phyloP scores from a whole-genome alignment of 2,888 invertebrate genomes.

The Gasteruption jaculator region DNA sequence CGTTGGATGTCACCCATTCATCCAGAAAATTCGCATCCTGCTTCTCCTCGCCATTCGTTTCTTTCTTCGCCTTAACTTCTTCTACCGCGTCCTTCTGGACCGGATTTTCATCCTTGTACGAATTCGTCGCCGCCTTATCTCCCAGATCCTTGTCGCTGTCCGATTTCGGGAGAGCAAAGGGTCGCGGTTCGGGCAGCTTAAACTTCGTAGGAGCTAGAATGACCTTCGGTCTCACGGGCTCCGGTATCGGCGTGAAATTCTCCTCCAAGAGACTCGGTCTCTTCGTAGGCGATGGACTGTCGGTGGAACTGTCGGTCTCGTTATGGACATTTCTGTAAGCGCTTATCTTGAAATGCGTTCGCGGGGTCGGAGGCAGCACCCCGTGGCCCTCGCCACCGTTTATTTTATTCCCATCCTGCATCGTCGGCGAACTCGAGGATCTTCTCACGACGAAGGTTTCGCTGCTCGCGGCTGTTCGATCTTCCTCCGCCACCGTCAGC shows the following conservation, averaged over 20 bases:
- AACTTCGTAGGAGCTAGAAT: slow-evolving; percentile 24
- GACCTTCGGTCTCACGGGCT: slow-evolving; percentile 4
- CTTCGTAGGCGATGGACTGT: slow-evolving; percentile 19
- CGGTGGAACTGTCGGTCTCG: slow-evolving; percentile 21
- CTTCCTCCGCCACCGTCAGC: slow-evolving; percentile 8
- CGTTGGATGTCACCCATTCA: too few relatives aligned
- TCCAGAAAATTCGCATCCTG: background rate
- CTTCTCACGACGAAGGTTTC: slow-evolving; percentile 19
- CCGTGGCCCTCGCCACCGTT: slow-evolving; percentile 9
- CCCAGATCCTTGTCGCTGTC: background rate
- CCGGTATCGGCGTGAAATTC: background rate
- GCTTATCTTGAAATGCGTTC: slow-evolving; percentile 12
- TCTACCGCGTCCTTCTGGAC: too few relatives aligned
- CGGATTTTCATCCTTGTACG: background rate
- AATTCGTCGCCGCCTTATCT: background rate
- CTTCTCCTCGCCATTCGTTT: slow-evolving; percentile 2
- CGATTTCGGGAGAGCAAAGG: slow-evolving; percentile 7
- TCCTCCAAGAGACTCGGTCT: background rate
- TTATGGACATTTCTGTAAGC: slow-evolving; percentile 23
- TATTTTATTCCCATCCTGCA: slow-evolving; percentile 3
- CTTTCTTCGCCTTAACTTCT: too few relatives aligned
- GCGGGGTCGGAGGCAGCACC: slow-evolving; percentile 6
- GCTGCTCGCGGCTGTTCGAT: background rate
- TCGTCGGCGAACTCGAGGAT: slow-evolving; percentile 22
- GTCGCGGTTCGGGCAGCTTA: slow-evolving; percentile 18